These are phyloP conservation scores for Megalops cyprinoides DNA, from an alignment of 2,797 vertebrate genomes.

Conservation along the genomic window DNA sequence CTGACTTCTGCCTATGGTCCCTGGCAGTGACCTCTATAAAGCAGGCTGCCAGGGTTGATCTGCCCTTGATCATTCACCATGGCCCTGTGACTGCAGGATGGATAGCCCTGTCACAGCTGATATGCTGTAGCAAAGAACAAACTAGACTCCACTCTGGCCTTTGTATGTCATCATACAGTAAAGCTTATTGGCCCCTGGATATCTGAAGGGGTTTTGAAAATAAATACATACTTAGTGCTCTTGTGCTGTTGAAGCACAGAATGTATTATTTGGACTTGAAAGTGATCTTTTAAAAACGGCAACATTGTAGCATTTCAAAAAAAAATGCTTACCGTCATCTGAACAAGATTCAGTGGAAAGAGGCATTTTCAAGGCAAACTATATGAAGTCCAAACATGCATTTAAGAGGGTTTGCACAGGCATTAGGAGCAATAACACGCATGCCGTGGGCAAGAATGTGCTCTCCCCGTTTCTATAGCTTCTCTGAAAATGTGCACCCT, in stretches of 20 bases:
- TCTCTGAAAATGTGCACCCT: background rate
- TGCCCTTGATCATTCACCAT: slow-evolving; percentile 26
- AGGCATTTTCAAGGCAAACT: background rate
- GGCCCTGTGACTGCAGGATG: slow-evolving; percentile 27
- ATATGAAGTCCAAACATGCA: background rate
- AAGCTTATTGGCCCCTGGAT: too few species aligned
- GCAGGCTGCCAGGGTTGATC: slow-evolving; percentile 17
- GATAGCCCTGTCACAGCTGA: slow-evolving; percentile 25
- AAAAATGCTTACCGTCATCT: background rate
- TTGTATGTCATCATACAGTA: too few species aligned
- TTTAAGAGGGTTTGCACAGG: background rate
- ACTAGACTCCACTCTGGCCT: too few species aligned
- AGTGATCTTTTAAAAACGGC: background rate
- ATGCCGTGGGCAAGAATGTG: too few species aligned
- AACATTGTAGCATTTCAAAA: background rate
- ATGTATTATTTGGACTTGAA: background rate
- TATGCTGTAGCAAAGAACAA: slow-evolving; percentile 21
- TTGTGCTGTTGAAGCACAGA: background rate
- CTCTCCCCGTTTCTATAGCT: background rate
- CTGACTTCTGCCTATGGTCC: slow-evolving; percentile 11
- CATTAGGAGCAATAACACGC: background rate
- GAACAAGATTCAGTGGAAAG: background rate
- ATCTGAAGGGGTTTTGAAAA: too few species aligned
- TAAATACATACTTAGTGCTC: too few species aligned
- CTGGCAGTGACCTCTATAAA: slow-evolving; percentile 22